Evolutionary conservation across 2,888 invertebrate species (phyloP), one percentile per base, ranked within the genome.

Genomic region (Fragum fragum): DNA sequence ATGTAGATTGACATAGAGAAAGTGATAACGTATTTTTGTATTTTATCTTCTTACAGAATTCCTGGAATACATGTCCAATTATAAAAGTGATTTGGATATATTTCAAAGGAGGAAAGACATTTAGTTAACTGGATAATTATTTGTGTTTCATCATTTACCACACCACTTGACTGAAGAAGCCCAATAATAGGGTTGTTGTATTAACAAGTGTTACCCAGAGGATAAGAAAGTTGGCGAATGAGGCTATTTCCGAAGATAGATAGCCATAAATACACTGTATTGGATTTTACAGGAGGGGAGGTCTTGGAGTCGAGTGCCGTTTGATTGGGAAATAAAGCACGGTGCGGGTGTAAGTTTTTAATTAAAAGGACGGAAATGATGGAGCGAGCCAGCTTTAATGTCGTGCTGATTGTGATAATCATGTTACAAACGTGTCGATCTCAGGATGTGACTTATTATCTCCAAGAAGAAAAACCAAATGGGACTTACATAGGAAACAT

Each of bases 381-480:
- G 70, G 53, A 55, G 11, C 7, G 26, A 26, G 14, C 26, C 32
- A 29, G 70, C 32, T 26, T 70, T 21, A 42, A 66, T 66, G 26
- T 66, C 66, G 39, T 70, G 39, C 18, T 77, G 23, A 26, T 73
- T 66, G 61, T 73, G 28, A 36, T 63, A 11, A 61, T 70, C 9
- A 23, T 42, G 42, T 39, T 39, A 21, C 21, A 36, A 42, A 66
- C 66, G 21, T 53, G 36, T 68, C 39, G 47, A 21, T 53, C 77
- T 47, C 83, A 81, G 59, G 86, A 87, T 73, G 83, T 89, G 21
- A 74, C 79, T 6, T 93, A 93, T 79, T 76, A 83, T 28, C 81
- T 93, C 11, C 77, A 79, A 14, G 93, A 93, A 79, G 92, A 93
- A 74, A 83, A 83, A 52, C 88, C 90, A 0, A 83, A 88, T 14